Conservation (phyloP, 2,113 vertebrate genomes). For the Pollimyrus isidori region DNA sequence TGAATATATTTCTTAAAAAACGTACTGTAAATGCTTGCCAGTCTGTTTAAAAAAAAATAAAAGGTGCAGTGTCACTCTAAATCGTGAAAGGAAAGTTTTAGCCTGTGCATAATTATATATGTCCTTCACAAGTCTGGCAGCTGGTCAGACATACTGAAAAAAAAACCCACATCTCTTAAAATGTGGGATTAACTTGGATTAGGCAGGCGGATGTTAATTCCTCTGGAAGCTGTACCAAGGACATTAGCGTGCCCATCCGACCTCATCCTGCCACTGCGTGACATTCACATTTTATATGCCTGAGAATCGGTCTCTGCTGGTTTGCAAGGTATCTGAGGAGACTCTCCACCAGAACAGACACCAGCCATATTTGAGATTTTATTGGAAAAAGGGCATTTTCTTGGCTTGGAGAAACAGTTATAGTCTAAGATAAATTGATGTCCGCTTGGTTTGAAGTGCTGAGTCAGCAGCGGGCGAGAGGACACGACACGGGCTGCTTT, state of each 20-base stretch:
- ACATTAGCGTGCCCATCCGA: slow-evolving; percentile 8
- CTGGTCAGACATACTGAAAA: slow-evolving; percentile 12
- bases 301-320: neutral
- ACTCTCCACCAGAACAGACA: neutral
- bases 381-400: neutral
- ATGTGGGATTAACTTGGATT: slow-evolving; percentile 41
- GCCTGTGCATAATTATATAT: neutral
- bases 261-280: slow-evolving; percentile 15
- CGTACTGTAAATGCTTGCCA: neutral
- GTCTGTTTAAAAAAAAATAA: neutral
- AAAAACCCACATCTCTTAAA: slow-evolving; percentile 38
- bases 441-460: slow-evolving; percentile 17
- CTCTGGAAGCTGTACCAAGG: slow-evolving; percentile 13
- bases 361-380: neutral
- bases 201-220: slow-evolving; percentile 38
- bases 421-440: slow-evolving; percentile 28
- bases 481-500: neutral
- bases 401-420: slow-evolving; percentile 7
- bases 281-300: slow-evolving; percentile 20
- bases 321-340: neutral
- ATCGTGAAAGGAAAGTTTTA: neutral
- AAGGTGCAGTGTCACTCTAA: neutral
- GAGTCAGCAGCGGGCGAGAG: slow-evolving; percentile 25
- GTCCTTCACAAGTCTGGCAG: neutral
- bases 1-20: neutral